phyloP scores from a whole-genome alignment of 53 echinoderm and acorn worm species.

The Crossaster papposus region DNA sequence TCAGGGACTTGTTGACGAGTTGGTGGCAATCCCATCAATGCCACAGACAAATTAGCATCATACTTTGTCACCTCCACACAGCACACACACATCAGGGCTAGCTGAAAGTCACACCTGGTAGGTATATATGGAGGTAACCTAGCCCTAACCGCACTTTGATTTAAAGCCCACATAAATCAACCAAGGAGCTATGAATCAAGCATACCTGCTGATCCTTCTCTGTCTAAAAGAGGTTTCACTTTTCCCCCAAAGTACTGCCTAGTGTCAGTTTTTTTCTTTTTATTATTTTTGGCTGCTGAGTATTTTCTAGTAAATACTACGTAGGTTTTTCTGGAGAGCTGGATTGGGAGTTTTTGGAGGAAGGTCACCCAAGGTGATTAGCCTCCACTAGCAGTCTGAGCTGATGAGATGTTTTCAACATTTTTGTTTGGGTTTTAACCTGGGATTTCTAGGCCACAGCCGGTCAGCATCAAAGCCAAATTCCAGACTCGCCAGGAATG shows the following conservation, averaged over 20 bases:
- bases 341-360: constrained; percentile 9
- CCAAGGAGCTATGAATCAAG: constrained; percentile 17
- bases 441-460: constrained; percentile 52
- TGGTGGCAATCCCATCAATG: constrained; percentile 13
- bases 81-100: constrained; percentile 15
- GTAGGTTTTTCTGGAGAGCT: not conserved
- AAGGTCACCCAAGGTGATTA: constrained; percentile 51
- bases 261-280: not conserved
- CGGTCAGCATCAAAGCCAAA: constrained; percentile 56
- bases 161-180: constrained; percentile 32
- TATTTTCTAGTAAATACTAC: constrained; percentile 8
- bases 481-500: constrained; percentile 39
- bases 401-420: constrained; percentile 43
- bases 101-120: constrained; percentile 57
- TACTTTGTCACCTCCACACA: not conserved
- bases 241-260: constrained; percentile 23
- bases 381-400: constrained; percentile 17
- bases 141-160: constrained; percentile 46
- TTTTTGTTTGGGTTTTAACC: too few species aligned
- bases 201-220: not conserved
- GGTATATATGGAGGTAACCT: constrained; percentile 29
- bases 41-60: constrained; percentile 21
- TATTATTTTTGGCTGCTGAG: not conserved
- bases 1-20: constrained; percentile 23
- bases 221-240: not conserved